Evolutionary conservation across 2,888 invertebrate genomes (phyloP).

Genomic region (Podabrus alpinus): DNA sequence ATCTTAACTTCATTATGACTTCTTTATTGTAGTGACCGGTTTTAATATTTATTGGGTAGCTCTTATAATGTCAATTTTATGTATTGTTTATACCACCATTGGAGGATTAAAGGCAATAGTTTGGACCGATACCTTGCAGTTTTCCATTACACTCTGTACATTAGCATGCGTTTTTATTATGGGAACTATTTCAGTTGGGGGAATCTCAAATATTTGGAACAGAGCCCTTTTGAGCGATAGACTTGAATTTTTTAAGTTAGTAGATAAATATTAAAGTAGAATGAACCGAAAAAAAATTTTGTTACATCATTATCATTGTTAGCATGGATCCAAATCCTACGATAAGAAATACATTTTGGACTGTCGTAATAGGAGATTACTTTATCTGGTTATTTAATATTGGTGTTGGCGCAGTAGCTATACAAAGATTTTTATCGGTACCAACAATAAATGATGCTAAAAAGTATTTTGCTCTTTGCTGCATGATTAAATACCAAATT

Average conservation of each 20-base stretch:
- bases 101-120: slow-evolving; percentile 71
- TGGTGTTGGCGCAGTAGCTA: slow-evolving; percentile 61
- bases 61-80: slow-evolving; percentile 70
- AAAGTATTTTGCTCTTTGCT: slow-evolving; percentile 21
- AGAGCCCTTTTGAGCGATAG: slow-evolving; percentile 59
- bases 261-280: slow-evolving; percentile 22
- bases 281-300: no score
- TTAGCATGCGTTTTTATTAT: slow-evolving; percentile 9
- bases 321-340: slow-evolving; percentile 66
- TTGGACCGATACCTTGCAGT: slow-evolving; percentile 65
- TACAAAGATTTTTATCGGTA: slow-evolving; percentile 62
- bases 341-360: slow-evolving; percentile 65
- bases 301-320: slow-evolving; percentile 38
- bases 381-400: slow-evolving; percentile 60
- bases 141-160: slow-evolving; percentile 10
- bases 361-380: slow-evolving; percentile 61
- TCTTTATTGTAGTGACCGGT: slow-evolving; percentile 65
- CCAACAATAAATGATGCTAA: slow-evolving; percentile 46
- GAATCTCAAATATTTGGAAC: slow-evolving; percentile 62
- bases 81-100: slow-evolving; percentile 76
- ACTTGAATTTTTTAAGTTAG: slow-evolving; percentile 66
- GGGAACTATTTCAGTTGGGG: slow-evolving; percentile 51
- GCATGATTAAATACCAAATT: background rate
- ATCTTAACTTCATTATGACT: background rate
- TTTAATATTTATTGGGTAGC: slow-evolving; percentile 8